phyloP scores from a whole-genome alignment of 2,888 invertebrate species.

The Physocephala rufipes region DNA sequence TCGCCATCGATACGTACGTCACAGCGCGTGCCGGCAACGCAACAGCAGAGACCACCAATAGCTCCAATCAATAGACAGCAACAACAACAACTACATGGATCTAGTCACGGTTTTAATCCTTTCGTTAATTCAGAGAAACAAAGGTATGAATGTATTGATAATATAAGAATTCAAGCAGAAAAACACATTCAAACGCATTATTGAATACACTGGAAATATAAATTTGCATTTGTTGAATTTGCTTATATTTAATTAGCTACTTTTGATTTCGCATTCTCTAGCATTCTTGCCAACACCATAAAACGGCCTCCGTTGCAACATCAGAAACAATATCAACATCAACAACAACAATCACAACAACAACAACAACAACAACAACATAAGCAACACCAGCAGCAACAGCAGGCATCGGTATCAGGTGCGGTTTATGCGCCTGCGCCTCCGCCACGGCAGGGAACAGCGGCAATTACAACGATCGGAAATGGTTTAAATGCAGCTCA shows the following conservation, averaged over 20 bases:
- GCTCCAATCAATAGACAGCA: slow-evolving; percentile 37
- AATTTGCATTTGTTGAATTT: neutral
- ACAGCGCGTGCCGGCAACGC: slow-evolving; percentile 46
- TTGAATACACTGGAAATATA: slow-evolving; percentile 27
- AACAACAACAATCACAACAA: slow-evolving; percentile 40
- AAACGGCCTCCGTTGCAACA: neutral
- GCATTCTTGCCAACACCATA: slow-evolving; percentile 8
- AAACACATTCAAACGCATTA: slow-evolving; percentile 25
- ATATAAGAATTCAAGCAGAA: slow-evolving; percentile 19
- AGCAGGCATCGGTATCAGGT: slow-evolving; percentile 50
- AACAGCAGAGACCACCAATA: slow-evolving; percentile 52
- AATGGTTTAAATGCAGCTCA: slow-evolving; percentile 50
- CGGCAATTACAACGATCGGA: slow-evolving; percentile 37
- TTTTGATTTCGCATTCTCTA: slow-evolving; percentile 2
- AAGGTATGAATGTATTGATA: slow-evolving; percentile 53
- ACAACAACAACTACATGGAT: slow-evolving; percentile 51
- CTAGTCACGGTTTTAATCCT: slow-evolving; percentile 64
- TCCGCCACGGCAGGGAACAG: slow-evolving; percentile 42
- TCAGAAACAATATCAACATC: neutral
- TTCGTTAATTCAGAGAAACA: slow-evolving; percentile 58
- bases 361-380: neutral
- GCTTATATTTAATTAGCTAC: neutral
- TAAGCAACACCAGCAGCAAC: neutral
- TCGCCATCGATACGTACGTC: slow-evolving; percentile 40
- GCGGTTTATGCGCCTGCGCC: slow-evolving; percentile 54